phyloP scores from a whole-genome alignment of 2,113 vertebrate species.

The Nicator chloris region DNA sequence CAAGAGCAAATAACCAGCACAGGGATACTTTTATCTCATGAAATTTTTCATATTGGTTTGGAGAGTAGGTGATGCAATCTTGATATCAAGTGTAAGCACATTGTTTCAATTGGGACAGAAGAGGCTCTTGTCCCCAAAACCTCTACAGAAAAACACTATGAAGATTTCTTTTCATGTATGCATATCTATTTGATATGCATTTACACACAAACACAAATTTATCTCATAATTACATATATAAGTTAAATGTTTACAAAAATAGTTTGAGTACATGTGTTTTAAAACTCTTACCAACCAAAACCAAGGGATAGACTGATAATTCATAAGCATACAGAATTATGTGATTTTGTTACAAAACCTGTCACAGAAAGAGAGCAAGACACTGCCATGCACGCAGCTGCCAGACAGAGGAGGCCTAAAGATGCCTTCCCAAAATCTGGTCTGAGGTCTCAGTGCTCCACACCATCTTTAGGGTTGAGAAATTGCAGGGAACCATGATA shows the following conservation, averaged over 20 bases:
- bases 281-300: background rate
- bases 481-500: background rate
- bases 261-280: background rate
- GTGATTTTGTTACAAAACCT: background rate
- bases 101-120: background rate
- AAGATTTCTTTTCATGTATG: background rate
- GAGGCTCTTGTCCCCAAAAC: too few relatives aligned
- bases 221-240: background rate
- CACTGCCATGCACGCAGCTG: background rate
- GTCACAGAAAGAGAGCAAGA: background rate
- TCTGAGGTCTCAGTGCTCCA: background rate
- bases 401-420: background rate
- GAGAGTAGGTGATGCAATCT: background rate
- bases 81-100: background rate
- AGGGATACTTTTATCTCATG: background rate
- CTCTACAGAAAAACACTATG: too few relatives aligned
- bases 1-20: background rate
- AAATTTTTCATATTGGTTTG: background rate
- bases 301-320: background rate
- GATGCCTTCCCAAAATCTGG: background rate
- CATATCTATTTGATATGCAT: background rate
- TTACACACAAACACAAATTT: background rate
- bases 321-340: background rate
- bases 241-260: background rate
- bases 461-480: background rate